phyloP scores from a whole-genome alignment of 2,888 invertebrate species.

The Choristoneura rosaceana region DNA sequence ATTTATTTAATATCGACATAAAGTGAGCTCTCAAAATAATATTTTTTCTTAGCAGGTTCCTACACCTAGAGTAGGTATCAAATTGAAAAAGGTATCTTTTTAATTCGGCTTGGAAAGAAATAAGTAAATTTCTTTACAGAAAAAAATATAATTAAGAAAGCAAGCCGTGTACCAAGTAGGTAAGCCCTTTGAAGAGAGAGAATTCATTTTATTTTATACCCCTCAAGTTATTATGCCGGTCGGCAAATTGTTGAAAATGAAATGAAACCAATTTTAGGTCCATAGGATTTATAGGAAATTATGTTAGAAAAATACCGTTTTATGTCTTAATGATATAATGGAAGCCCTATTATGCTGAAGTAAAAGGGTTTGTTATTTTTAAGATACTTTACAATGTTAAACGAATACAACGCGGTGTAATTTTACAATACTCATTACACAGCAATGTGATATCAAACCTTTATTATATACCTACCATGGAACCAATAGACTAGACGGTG shows the following conservation, averaged over 20 bases:
- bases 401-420: no score
- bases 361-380: not conserved
- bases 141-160: conserved; percentile 8
- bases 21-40: no score
- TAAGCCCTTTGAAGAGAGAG: conserved; percentile 6
- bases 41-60: no score
- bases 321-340: not conserved
- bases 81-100: not conserved
- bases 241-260: conserved; percentile 7
- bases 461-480: not conserved
- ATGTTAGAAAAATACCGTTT: not conserved
- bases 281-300: not conserved
- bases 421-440: no score
- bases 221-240: conserved; percentile 20
- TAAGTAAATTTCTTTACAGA: not conserved
- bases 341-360: no score
- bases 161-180: conserved; percentile 9
- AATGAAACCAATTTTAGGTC: not conserved
- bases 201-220: conserved; percentile 20
- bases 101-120: not conserved
- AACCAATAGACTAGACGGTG: not conserved
- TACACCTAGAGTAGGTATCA: no score
- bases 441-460: not conserved
- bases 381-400: no score
- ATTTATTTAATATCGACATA: no score